Percentiles rank a stretch among this genome's conserved stretches.
phyloP scores from a whole-genome alignment of 2,113 vertebrate genomes.

The Bos indicus region DNA sequence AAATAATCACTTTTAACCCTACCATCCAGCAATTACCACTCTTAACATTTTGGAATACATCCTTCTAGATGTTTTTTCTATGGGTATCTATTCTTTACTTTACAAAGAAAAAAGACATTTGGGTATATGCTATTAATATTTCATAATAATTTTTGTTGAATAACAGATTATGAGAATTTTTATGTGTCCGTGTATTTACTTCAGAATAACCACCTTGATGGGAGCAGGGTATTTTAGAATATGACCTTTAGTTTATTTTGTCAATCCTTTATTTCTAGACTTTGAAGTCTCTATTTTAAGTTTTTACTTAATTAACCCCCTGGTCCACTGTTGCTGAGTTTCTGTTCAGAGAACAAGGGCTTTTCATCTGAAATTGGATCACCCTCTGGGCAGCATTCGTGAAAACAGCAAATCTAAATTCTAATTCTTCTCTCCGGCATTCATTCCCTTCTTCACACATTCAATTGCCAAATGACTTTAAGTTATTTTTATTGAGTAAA shows the following conservation, averaged over 20 bases:
- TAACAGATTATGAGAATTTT: not conserved
- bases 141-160: not conserved
- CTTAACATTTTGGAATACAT: not conserved
- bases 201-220: not conserved
- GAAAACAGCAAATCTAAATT: not conserved
- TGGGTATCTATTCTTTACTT: slow-evolving; percentile 2
- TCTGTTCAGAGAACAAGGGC: not conserved
- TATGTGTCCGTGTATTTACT: not conserved
- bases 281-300: not conserved
- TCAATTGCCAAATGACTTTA: not conserved
- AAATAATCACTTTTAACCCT: not conserved
- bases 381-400: not conserved
- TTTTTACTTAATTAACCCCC: not conserved
- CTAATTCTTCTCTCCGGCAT: not conserved
- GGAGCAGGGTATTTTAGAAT: not conserved
- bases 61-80: not conserved
- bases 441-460: not conserved
- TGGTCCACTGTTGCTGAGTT: not conserved
- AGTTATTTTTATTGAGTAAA: slow-evolving; percentile 14
- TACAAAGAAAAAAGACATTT: not conserved
- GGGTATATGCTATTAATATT: not conserved
- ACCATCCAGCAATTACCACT: not conserved
- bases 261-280: not conserved
- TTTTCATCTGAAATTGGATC: not conserved
- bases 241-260: not conserved